phyloP scores from a whole-genome alignment of 2,888 invertebrate species.

The Coelinius sp. region DNA sequence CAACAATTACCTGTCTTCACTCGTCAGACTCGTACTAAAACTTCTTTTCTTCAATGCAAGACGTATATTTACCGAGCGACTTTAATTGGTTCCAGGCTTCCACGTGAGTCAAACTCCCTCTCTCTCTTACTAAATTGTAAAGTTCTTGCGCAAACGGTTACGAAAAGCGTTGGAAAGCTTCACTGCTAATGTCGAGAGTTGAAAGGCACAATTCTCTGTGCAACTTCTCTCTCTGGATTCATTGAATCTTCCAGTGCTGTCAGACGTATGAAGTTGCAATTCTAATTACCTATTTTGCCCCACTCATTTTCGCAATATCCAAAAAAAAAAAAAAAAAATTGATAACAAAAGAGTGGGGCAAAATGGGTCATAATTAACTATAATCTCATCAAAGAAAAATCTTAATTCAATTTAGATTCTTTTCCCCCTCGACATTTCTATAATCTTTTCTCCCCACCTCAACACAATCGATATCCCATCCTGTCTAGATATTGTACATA shows the following conservation, averaged over 20 bases:
- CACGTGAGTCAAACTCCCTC: background rate
- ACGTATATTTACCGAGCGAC: slow-evolving; percentile 20
- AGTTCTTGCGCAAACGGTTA: slow-evolving; percentile 21
- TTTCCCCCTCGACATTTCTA: too few species aligned
- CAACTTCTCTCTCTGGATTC: background rate
- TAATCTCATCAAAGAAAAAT: too few species aligned
- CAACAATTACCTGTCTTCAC: slow-evolving; percentile 6
- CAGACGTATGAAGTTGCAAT: background rate
- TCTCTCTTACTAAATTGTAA: background rate
- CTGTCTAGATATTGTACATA: background rate
- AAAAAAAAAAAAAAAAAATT: too few species aligned
- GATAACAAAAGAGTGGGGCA: too few species aligned
- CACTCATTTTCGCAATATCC: too few species aligned
- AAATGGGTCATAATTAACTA: too few species aligned
- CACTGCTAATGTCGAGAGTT: background rate
- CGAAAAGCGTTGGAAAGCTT: background rate
- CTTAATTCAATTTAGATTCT: background rate
- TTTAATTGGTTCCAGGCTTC: slow-evolving; percentile 21
- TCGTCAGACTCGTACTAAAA: slow-evolving; percentile 4
- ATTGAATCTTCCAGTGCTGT: slow-evolving; percentile 5
- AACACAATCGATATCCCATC: background rate
- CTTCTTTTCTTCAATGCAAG: background rate
- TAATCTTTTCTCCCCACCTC: too few species aligned
- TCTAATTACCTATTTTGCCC: too few species aligned
- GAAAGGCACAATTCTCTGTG: background rate